These are phyloP conservation scores for Polia nebulosa DNA, from an alignment of 2,888 invertebrate species.

Conservation along the genomic window DNA sequence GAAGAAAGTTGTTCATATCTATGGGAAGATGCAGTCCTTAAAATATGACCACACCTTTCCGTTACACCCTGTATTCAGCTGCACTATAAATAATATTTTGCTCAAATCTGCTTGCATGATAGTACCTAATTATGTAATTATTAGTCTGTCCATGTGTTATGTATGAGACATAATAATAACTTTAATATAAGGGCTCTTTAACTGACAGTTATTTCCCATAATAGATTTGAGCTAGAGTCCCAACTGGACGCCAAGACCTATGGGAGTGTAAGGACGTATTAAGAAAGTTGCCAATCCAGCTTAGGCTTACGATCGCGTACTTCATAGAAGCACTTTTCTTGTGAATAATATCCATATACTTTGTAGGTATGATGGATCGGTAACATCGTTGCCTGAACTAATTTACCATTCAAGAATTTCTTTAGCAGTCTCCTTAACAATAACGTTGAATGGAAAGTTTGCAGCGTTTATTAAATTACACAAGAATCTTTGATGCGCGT, in stretches of 20 bases:
- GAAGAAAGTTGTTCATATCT: too few relatives aligned
- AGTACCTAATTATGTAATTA: too few relatives aligned
- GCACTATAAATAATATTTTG: not conserved
- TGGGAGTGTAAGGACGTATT: slow-evolving; percentile 51
- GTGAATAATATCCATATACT: slow-evolving; percentile 70
- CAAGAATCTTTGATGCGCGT: slow-evolving; percentile 60
- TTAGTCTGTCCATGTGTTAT: slow-evolving; percentile 21
- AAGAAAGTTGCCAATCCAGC: slow-evolving; percentile 79
- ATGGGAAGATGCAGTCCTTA: too few relatives aligned
- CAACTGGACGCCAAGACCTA: slow-evolving; percentile 37
- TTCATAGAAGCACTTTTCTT: slow-evolving; percentile 76
- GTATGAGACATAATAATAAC: too few relatives aligned
- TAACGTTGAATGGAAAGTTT: slow-evolving; percentile 52
- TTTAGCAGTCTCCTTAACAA: slow-evolving; percentile 48
- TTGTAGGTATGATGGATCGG: slow-evolving; percentile 71
- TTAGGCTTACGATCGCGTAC: slow-evolving; percentile 69
- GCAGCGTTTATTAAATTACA: slow-evolving; percentile 53
- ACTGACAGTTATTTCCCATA: slow-evolving; percentile 53
- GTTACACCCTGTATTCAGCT: too few relatives aligned
- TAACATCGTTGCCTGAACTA: slow-evolving; percentile 67
- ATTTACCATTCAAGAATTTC: slow-evolving; percentile 59
- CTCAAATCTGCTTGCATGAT: slow-evolving; percentile 7
- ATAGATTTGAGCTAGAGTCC: slow-evolving; percentile 43
- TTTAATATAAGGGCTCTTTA: too few relatives aligned
- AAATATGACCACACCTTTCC: too few relatives aligned